These are phyloP conservation scores for Mayetiola destructor DNA, from an alignment of 2,888 invertebrate species.

Conservation along the genomic window DNA sequence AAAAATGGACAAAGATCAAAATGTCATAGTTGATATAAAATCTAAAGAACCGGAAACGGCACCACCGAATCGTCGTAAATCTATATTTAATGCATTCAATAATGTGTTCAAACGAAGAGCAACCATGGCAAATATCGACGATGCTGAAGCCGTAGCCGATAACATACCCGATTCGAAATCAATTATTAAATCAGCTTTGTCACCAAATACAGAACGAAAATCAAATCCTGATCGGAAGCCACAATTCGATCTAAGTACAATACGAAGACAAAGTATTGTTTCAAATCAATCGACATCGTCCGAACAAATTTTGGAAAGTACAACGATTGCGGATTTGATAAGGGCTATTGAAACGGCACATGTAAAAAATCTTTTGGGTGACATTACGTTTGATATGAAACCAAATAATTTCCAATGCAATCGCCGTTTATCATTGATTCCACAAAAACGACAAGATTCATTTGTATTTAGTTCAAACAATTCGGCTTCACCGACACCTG, in stretches of 20 bases:
- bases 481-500: neutral
- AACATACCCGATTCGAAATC: neutral
- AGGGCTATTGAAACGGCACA: constrained; percentile 58
- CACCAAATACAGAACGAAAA: neutral
- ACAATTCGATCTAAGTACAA: neutral
- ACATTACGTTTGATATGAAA: neutral
- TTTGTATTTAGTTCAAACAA: neutral
- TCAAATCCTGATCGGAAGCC: neutral
- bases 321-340: constrained; percentile 67
- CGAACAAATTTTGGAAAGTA: constrained; percentile 53
- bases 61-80: neutral
- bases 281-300: constrained; percentile 26
- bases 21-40: neutral
- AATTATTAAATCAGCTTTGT: neutral
- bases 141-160: neutral
- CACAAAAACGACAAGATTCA: neutral
- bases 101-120: neutral
- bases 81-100: neutral
- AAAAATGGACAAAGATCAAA: neutral
- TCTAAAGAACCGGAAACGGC: neutral
- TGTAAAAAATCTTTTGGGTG: constrained; percentile 27
- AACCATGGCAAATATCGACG: neutral
- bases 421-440: neutral
- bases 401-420: neutral
- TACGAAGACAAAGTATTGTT: constrained; percentile 17